Percentiles rank a stretch among this genome's conserved stretches.
Conservation (phyloP, 1,140 invertebrate species). For the Hirudo medicinalis region DNA sequence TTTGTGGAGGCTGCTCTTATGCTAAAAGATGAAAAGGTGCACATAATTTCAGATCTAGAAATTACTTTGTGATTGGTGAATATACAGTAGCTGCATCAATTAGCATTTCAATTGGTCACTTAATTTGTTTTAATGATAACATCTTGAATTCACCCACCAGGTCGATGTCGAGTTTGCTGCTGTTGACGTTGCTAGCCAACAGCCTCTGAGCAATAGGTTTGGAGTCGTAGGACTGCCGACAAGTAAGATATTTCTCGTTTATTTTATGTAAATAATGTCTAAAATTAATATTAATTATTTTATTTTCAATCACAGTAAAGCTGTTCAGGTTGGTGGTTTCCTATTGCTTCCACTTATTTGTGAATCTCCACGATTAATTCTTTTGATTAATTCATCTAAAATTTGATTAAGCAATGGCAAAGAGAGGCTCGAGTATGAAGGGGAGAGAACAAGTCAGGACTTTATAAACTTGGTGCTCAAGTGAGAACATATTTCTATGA, state of each 20-base stretch:
- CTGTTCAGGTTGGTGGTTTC: not conserved
- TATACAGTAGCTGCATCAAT: not conserved
- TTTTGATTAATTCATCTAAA: not conserved
- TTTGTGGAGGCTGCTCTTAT: conserved; percentile 36
- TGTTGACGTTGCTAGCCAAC: conserved; percentile 88
- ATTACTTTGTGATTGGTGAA: not conserved
- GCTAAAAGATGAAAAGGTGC: conserved; percentile 32
- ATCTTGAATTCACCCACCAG: conserved; percentile 5
- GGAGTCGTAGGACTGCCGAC: conserved; percentile 87
- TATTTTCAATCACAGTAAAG: not conserved
- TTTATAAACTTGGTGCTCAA: not conserved
- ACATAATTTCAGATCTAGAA: not conserved
- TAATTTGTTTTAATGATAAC: not conserved
- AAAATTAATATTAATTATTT: not conserved
- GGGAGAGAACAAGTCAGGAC: not conserved
- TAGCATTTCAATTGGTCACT: not conserved
- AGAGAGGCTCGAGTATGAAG: not conserved
- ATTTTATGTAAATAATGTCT: not conserved
- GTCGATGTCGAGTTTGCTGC: conserved; percentile 58
- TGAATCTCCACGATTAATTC: not conserved
- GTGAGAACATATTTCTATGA: not conserved
- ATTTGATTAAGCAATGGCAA: not conserved
- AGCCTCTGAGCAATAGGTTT: conserved; percentile 72
- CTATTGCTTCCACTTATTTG: not conserved
- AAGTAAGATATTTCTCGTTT: conserved; percentile 13